Evolutionary conservation across 64 coral and sea anemone species (phyloP), one percentile per base, ranked within the genome.

Genomic region (Acropora yongei): DNA sequence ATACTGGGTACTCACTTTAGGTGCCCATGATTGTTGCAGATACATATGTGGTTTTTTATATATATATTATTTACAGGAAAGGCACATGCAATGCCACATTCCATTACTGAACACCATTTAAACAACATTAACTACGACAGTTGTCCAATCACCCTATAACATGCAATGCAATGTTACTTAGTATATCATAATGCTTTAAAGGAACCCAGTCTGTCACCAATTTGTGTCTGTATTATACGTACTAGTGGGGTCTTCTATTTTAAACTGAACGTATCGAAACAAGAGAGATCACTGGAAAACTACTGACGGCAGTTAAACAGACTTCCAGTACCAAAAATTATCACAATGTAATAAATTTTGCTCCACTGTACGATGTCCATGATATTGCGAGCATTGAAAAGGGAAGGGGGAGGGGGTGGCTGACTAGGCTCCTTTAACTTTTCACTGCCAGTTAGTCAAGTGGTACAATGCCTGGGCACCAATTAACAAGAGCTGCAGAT

Each of bases 371-470:
- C 69, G 69, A 73, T 79, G 77, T 49, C 77, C 46, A 44, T 79
- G 18, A 79, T 17, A 44, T 46, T 49, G 47, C 48, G 46, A n/a
- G 44, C 46, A 79, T 49, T 79, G 77, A 79, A 49, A 79, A 79
- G 42, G 47, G 77, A 10, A 79, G 2, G 77, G 16, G 69, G 69
- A 73, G n/a, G 69, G 69, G 69, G 69, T 73, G 69, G 69, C 40
- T 73, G 40, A 73, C 69, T 42, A 73, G 69, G 69, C 69, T 63
- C 58, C 43, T 77, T 44, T 13, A 14, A 41, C 40, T 77, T 44
- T 44, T 44, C 12, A 77, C 74, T 44, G 74, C 74, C 74, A 14
- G 74, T 74, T 45, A 75, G 50, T 88, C 86, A 88, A 88, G 61
- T 58, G 48, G n/a, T 45, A 88, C 86, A 76, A 88, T 78, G 14